Percentiles rank a stretch among this genome's conserved stretches.
phyloP scores from a whole-genome alignment of 2,113 vertebrate genomes.

The Cyanocitta stelleri region DNA sequence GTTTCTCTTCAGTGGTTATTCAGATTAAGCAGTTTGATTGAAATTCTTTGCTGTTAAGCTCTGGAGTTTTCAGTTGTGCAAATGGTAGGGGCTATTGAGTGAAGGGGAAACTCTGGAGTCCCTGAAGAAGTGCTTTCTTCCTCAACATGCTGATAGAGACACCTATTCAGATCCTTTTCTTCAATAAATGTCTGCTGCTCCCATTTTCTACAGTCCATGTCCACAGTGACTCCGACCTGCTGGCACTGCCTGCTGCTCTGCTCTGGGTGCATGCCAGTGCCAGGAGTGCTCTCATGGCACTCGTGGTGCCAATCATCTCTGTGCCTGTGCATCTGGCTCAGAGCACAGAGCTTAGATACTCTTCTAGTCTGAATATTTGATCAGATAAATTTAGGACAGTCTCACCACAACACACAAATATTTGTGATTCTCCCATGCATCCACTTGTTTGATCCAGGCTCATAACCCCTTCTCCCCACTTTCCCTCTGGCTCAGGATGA shows the following conservation, averaged over 20 bases:
- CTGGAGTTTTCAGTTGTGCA: not conserved
- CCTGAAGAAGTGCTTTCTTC: not conserved
- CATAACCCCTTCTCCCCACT: fast-evolving
- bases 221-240: not conserved
- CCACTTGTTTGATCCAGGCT: not conserved
- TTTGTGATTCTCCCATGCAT: not conserved
- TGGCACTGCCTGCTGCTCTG: not conserved
- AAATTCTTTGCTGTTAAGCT: not conserved
- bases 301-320: not conserved
- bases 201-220: not conserved
- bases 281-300: not conserved
- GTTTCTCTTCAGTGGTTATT: conserved; percentile 9
- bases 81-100: not conserved
- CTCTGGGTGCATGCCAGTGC: not conserved
- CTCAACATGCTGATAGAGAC: not conserved
- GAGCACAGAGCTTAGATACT: not conserved
- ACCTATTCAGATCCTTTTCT: not conserved
- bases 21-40: not conserved
- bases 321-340: not conserved
- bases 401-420: not conserved
- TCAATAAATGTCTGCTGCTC: not conserved
- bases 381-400: not conserved
- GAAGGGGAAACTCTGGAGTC: not conserved
- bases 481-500: not conserved
- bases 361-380: not conserved